These are phyloP conservation scores for Anas platyrhynchos DNA, from an alignment of 2,113 vertebrate genomes.

Conservation along the genomic window DNA sequence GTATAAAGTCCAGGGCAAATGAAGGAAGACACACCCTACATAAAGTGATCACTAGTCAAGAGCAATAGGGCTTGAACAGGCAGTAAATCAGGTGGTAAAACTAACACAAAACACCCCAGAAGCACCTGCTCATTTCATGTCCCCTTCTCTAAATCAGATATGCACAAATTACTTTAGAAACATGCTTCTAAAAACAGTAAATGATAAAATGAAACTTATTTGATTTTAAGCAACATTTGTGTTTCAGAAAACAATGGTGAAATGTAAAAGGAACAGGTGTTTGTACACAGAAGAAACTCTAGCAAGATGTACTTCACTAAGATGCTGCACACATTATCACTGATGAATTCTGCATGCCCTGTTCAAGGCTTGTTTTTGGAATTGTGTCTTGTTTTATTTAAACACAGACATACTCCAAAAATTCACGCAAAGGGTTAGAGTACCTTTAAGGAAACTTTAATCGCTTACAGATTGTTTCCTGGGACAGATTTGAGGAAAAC, in stretches of 20 bases:
- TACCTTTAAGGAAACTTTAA: background rate
- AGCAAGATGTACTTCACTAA: background rate
- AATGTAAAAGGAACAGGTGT: background rate
- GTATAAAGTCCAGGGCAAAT: background rate
- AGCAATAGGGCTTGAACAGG: background rate
- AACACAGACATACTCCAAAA: background rate
- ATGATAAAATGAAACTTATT: background rate
- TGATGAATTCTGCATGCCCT: background rate
- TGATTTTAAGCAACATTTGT: background rate
- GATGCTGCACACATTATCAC: background rate
- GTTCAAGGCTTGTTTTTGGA: background rate
- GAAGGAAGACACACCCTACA: background rate
- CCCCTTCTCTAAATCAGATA: background rate
- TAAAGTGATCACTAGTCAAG: background rate
- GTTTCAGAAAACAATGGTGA: background rate
- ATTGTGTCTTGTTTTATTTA: too few species aligned
- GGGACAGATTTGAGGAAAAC: background rate
- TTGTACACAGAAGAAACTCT: background rate
- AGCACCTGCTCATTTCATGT: background rate
- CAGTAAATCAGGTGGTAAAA: background rate
- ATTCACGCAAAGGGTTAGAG: background rate
- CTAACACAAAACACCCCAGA: background rate
- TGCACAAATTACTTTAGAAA: background rate
- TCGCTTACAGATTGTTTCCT: fast-evolving
- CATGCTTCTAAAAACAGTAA: background rate